Base-by-base conservation (phyloP, 1,140 invertebrate genomes). In the Trachelipus rathkii region DNA sequence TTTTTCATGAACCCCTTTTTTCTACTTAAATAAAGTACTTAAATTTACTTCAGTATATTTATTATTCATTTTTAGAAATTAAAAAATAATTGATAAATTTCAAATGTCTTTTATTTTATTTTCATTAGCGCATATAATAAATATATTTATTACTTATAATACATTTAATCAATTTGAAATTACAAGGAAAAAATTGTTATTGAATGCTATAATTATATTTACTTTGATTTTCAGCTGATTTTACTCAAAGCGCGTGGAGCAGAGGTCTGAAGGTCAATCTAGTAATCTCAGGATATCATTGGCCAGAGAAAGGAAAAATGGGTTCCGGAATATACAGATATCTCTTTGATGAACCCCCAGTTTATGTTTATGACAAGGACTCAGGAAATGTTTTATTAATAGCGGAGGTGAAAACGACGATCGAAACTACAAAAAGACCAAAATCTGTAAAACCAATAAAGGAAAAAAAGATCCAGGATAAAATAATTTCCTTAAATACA, bases 271-370 rank as follows among this genome's bases (percentile, higher is more conserved):
- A 88, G 8, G 86, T 89, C 0, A 90, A 90, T 81, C 83, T 91
- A 0, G 81, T 91, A 8, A 86, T 84, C 0, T 84, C 90, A 0
- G 88, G 89, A 19, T 87, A 88, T 71, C 88, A 90, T 72, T 33
- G 77, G 5, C 87, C 88, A 0, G 0, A 15, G 0, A 77, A 84
- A 10, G 87, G 88, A n/a, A 87, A 87, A 74, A 78, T 84, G 10
- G 89, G 89, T n/a, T 89, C 87, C 79, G 89, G 89, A 5, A 88
- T 90, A 66, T 90, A 85, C 79, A 76, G 75, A 85, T 87, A 0
- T 85, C 87, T 0, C 83, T 84, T 78, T 82, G 84, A 13, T 87
- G 88, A 13, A 83, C 85, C 0, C 66, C 89, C 33, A 84, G 4
- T 84, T 86, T 73, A 78, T 69, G 15, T 72, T 10, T 77, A 72